A percentile compares a stretch with the other conserved stretches of the same genome.
Conservation (phyloP, 2,888 invertebrate genomes). For the Synergus itoensis region DNA sequence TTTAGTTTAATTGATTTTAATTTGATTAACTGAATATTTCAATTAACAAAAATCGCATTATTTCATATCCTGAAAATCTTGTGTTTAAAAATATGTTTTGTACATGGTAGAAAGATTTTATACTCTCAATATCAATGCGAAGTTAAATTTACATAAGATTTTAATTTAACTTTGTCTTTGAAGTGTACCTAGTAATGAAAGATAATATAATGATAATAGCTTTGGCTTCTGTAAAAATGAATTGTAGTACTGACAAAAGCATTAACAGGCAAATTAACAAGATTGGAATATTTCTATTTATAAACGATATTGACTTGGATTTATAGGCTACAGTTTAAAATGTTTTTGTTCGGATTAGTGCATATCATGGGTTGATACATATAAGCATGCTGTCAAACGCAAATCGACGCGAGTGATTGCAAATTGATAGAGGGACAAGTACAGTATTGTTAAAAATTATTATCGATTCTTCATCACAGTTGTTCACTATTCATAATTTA, state of each 20-base stretch:
- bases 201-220: neutral
- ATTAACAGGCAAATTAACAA: neutral
- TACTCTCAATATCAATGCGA: too few species aligned
- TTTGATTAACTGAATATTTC: too few species aligned
- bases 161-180: too few species aligned
- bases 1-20: neutral
- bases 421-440: neutral
- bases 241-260: neutral
- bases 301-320: constrained; percentile 17
- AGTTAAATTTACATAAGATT: too few species aligned
- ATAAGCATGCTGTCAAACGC: constrained; percentile 14
- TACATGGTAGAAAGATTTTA: too few species aligned
- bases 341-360: neutral
- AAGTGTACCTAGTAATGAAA: neutral
- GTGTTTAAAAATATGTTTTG: too few species aligned
- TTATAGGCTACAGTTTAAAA: neutral
- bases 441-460: neutral
- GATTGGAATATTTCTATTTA: constrained; percentile 16
- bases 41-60: too few species aligned
- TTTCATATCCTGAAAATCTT: too few species aligned
- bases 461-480: too few species aligned
- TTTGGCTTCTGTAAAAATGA: neutral
- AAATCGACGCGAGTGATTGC: constrained; percentile 2
- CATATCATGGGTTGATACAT: neutral
- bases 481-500: too few species aligned